Evolutionary conservation across 2,888 invertebrate genomes (phyloP).

Genomic region (Augiades crinisus): DNA sequence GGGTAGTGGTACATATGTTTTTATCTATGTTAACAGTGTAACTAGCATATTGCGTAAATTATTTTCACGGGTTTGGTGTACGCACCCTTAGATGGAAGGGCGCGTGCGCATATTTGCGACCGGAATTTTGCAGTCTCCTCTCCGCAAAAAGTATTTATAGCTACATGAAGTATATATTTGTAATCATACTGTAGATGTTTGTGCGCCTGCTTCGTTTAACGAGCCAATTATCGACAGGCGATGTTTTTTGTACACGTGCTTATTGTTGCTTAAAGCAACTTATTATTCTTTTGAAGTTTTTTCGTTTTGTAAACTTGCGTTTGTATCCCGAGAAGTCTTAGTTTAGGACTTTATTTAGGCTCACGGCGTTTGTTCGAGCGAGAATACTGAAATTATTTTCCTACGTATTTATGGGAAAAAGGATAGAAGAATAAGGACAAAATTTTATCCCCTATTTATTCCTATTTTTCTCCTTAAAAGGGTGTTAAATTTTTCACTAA

Average conservation of each 20-base stretch:
- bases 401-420: too few species aligned
- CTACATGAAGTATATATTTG: not conserved
- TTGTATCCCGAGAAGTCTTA: too few species aligned
- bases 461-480: too few species aligned
- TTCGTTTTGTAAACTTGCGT: not conserved
- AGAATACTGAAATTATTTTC: too few species aligned
- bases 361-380: too few species aligned
- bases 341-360: too few species aligned
- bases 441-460: too few species aligned
- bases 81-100: not conserved
- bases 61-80: not conserved
- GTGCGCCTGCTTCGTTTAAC: not conserved
- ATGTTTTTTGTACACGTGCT: not conserved
- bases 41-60: not conserved
- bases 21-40: not conserved
- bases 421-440: too few species aligned
- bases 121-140: conserved; percentile 8
- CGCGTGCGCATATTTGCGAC: conserved; percentile 15
- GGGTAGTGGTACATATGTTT: too few species aligned
- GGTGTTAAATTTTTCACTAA: too few species aligned
- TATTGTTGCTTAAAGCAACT: not conserved
- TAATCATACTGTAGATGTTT: not conserved
- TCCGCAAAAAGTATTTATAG: conserved; percentile 13
- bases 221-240: conserved; percentile 10
- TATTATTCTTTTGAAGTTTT: too few species aligned